These are phyloP conservation scores for Sorex araneus DNA, from an alignment of 2,113 vertebrate species.

Conservation along the genomic window DNA sequence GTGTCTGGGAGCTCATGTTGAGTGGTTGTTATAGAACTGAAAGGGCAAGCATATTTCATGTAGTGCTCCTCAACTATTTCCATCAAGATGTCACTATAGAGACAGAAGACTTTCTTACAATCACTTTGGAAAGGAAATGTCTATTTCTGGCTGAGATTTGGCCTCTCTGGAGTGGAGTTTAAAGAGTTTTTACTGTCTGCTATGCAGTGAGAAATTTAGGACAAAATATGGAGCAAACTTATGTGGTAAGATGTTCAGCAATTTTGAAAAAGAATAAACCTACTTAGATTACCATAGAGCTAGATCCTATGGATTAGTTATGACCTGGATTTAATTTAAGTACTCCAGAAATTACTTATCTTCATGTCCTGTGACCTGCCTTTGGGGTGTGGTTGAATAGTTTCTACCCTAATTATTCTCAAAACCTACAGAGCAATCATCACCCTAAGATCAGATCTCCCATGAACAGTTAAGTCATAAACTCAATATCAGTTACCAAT, in stretches of 20 bases:
- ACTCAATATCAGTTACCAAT: slow-evolving; percentile 52
- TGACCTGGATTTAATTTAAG: slow-evolving; percentile 9
- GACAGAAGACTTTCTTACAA: slow-evolving; percentile 69
- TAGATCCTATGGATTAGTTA: slow-evolving; percentile 25
- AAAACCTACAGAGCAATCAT: neutral
- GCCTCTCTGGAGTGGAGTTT: slow-evolving; percentile 56
- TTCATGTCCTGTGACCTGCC: neutral
- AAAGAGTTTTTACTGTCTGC: slow-evolving; percentile 62
- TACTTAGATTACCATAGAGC: slow-evolving; percentile 43
- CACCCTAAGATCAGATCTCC: slow-evolving; percentile 35
- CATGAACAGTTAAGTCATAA: slow-evolving; percentile 60
- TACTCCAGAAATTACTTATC: slow-evolving; percentile 40
- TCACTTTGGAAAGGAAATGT: slow-evolving; percentile 71
- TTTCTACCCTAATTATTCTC: slow-evolving; percentile 41
- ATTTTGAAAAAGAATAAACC: slow-evolving; percentile 49
- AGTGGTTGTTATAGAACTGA: slow-evolving; percentile 61
- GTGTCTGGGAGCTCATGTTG: slow-evolving; percentile 61
- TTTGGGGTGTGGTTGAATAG: slow-evolving; percentile 6
- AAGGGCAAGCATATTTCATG: slow-evolving; percentile 65
- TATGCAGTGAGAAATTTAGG: slow-evolving; percentile 58
- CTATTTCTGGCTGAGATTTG: slow-evolving; percentile 73
- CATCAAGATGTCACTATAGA: slow-evolving; percentile 67
- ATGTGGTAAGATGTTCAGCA: slow-evolving; percentile 43
- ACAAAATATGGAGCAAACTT: slow-evolving; percentile 49
- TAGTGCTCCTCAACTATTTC: slow-evolving; percentile 46